Percentiles rank a stretch among this genome's conserved stretches.
phyloP scores from a whole-genome alignment of 2,797 vertebrate species.

The Pangasius macronema region DNA sequence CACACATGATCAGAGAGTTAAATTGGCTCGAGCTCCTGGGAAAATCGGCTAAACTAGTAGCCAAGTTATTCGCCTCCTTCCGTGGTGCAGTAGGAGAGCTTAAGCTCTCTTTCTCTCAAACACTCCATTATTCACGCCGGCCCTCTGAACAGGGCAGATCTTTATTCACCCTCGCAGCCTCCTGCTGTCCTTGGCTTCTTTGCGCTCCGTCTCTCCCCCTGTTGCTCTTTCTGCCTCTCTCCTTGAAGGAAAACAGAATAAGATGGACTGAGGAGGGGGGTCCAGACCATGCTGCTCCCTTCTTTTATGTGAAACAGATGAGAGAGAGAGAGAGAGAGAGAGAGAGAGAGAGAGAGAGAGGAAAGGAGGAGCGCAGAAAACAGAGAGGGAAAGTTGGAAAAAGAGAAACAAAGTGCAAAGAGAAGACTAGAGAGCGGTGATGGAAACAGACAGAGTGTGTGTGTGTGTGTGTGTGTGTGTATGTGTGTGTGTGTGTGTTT shows the following conservation, averaged over 20 bases:
- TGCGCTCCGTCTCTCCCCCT: conserved; percentile 67
- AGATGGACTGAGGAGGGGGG: conserved; percentile 65
- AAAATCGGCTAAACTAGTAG: conserved; percentile 26
- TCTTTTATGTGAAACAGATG: conserved; percentile 73
- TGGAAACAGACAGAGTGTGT: conserved; percentile 2
- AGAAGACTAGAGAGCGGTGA: conserved; percentile 1
- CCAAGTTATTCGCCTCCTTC: conserved; percentile 13
- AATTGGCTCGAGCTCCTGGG: conserved; percentile 27
- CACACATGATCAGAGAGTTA: conserved; percentile 15
- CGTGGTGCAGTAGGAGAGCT: conserved; percentile 15
- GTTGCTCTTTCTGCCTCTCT: conserved; percentile 60
- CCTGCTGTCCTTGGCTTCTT: conserved; percentile 64
- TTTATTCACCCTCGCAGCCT: conserved; percentile 71
- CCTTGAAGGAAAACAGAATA: conserved; percentile 69
- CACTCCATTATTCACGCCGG: conserved; percentile 34
- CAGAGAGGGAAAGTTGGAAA: conserved; percentile 8
- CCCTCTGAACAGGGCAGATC: conserved; percentile 68
- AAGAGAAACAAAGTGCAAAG: conserved; percentile 6
- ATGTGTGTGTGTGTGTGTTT: conserved; percentile 8
- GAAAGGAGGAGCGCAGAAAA: background rate
- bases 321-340: conserved; percentile 38
- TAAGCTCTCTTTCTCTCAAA: conserved; percentile 29
- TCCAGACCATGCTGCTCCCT: conserved; percentile 73
- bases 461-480: conserved; percentile 5
- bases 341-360: background rate